Percentiles rank a stretch among this genome's conserved stretches.
phyloP scores from a whole-genome alignment of 2,797 vertebrate genomes.

The Choloepus didactylus region DNA sequence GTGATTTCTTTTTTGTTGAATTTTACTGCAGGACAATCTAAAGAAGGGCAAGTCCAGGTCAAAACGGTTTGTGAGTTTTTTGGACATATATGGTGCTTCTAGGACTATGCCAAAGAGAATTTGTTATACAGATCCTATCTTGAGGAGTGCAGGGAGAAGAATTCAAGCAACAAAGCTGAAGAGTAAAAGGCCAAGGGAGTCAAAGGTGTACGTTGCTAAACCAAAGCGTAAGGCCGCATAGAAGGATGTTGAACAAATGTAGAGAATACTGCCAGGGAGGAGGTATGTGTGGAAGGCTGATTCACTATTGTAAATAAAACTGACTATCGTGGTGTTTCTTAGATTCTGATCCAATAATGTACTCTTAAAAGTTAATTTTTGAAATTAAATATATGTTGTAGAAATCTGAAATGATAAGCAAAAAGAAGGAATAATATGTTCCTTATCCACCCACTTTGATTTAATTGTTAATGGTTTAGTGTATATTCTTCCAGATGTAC shows the following conservation, averaged over 20 bases:
- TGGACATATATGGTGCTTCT: neutral
- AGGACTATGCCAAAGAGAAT: neutral
- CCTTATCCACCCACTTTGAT: neutral
- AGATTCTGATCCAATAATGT: neutral
- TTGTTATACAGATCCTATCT: neutral
- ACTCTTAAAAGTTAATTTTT: conserved; percentile 18
- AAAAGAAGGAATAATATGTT: neutral
- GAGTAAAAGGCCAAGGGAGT: neutral
- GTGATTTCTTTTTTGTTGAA: neutral
- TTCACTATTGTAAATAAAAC: neutral
- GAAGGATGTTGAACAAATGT: neutral
- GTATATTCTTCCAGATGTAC: conserved; percentile 2
- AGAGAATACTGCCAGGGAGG: neutral
- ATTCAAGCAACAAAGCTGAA: neutral
- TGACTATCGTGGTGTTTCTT: neutral
- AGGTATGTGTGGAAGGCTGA: neutral
- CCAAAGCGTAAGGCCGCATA: neutral
- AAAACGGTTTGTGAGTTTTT: neutral
- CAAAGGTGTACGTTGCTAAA: neutral
- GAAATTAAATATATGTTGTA: conserved; percentile 25
- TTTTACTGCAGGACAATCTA: neutral
- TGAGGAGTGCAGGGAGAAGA: neutral
- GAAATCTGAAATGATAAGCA: conserved; percentile 28
- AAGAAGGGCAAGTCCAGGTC: neutral
- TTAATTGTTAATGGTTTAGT: conserved; percentile 19